Evolutionary conservation across 2,888 invertebrate genomes (phyloP), one percentile per base, ranked within the genome.

Genomic region (Agriotes lineatus): DNA sequence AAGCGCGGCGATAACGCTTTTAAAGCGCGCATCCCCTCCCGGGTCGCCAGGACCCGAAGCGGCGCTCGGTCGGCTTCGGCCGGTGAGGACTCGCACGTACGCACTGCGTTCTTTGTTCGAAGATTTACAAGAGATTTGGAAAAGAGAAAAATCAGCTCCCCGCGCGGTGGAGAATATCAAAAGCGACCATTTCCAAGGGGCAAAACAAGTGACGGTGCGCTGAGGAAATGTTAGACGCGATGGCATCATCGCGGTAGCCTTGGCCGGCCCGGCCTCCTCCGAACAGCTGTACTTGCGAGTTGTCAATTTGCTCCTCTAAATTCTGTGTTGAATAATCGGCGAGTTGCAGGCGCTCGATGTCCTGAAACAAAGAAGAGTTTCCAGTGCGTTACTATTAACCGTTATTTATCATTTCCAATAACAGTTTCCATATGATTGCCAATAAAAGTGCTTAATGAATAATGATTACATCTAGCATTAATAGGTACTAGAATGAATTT

Each of bases 61-160:
- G n/a, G 52, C 12, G 50, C 30, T 68, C 67, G 67, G 54, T n/a
- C 33, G 14, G 9, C 19, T 30, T 68, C 67, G 67, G 39, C 20
- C 67, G 57, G 33, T 50, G 10, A 33, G 35, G 57, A 50, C 25
- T 16, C 35, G 57, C 67, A 68, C 67, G 67, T 68, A 67, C 67
- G 52, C 60, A 61, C 25, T 54, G 45, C 39, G 33, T 50, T 39
- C 67, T 67, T 67, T 67, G 67, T 67, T 67, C 39, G 61, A 16
- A 54, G 59, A 50, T 59, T 59, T 54, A 45, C 54, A 25, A 57
- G 57, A 18, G 60, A 39, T 59, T 66, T 45, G 19, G 22, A n/a
- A 42, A 18, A 42, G 16, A 18, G 16, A 14, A 9, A 42, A 42
- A 42, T 16, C 7, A 25, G 30, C 16, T 42, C 5, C 6, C 42